phyloP scores from a whole-genome alignment of 2,888 invertebrate genomes.

The Hydroisotoma schaefferi region DNA sequence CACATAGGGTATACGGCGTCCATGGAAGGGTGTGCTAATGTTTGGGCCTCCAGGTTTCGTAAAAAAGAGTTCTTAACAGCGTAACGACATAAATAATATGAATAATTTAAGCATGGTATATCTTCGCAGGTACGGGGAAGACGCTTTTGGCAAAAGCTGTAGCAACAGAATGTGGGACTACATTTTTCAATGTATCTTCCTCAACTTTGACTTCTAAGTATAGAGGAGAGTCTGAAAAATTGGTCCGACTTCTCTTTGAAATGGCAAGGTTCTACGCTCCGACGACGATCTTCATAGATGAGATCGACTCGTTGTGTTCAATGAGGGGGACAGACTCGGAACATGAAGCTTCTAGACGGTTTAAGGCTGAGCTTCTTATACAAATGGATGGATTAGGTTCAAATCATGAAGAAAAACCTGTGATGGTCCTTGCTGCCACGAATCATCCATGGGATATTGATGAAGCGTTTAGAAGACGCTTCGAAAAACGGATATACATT shows the following conservation, averaged over 20 bases:
- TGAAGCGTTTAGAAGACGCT: conserved; percentile 76
- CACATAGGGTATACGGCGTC: conserved; percentile 68
- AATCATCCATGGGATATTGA: conserved; percentile 91
- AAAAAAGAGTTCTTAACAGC: too few species aligned
- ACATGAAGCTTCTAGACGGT: conserved; percentile 73
- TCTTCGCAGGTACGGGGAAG: conserved; percentile 71
- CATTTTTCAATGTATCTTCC: conserved; percentile 83
- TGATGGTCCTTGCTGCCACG: conserved; percentile 86
- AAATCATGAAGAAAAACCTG: conserved; percentile 57
- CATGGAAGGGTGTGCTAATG: conserved; percentile 72
- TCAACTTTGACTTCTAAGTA: conserved; percentile 84
- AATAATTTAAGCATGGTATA: too few species aligned
- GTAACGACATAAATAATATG: too few species aligned
- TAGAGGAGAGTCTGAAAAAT: conserved; percentile 85
- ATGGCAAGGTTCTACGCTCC: conserved; percentile 87
- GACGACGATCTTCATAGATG: conserved; percentile 85
- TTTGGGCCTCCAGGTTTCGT: conserved; percentile 59
- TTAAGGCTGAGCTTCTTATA: conserved; percentile 81
- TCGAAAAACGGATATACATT: conserved; percentile 85
- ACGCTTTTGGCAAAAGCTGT: conserved; percentile 80
- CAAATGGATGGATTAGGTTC: conserved; percentile 77
- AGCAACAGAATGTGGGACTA: conserved; percentile 82
- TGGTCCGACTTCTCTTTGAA: conserved; percentile 79
- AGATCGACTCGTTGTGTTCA: conserved; percentile 82
- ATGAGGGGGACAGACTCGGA: conserved; percentile 78